Evolutionary conservation across 2,797 vertebrate species (phyloP).

Genomic region (Adrianichthys oophorus): DNA sequence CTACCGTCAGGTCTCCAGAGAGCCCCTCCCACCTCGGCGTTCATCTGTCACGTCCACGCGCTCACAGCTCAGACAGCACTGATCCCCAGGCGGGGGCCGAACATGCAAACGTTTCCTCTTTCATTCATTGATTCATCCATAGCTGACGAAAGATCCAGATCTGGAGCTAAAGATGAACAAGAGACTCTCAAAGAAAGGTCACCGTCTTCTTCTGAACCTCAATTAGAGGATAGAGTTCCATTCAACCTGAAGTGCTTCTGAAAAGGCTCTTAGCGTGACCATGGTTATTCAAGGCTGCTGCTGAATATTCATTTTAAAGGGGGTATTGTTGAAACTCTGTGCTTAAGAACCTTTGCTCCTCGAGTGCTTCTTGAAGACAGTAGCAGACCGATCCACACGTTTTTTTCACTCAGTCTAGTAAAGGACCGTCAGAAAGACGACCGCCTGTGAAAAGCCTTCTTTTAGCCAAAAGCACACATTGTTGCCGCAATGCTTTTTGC

Average conservation of each 20-base stretch:
- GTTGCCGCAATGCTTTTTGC: too few species aligned
- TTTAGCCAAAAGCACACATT: too few species aligned
- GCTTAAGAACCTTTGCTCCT: slow-evolving; percentile 10
- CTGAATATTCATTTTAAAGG: slow-evolving; percentile 30
- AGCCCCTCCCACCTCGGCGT: slow-evolving; percentile 48
- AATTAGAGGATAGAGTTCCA: slow-evolving; percentile 19
- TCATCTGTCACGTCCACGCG: slow-evolving; percentile 57
- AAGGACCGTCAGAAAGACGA: too few species aligned
- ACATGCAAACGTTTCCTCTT: too few species aligned
- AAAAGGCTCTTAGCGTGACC: slow-evolving; percentile 27
- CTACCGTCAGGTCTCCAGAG: slow-evolving; percentile 57
- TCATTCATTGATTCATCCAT: slow-evolving; percentile 1
- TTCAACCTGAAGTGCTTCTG: slow-evolving; percentile 15
- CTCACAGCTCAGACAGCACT: slow-evolving; percentile 9
- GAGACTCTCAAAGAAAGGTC: slow-evolving; percentile 15
- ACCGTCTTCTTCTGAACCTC: slow-evolving; percentile 15
- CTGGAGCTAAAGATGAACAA: slow-evolving; percentile 15
- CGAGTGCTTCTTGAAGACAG: slow-evolving; percentile 28
- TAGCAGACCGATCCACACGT: slow-evolving; percentile 5
- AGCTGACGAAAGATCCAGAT: slow-evolving; percentile 9
- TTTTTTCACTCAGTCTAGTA: too few species aligned
- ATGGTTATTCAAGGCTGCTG: slow-evolving; percentile 8
- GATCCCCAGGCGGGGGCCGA: slow-evolving; percentile 13
- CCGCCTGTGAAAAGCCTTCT: too few species aligned
- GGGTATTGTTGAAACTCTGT: slow-evolving; percentile 29